Evolutionary conservation across 2,113 vertebrate species (phyloP), one percentile per base, ranked within the genome.

Genomic region (Sisor rabdophorus): DNA sequence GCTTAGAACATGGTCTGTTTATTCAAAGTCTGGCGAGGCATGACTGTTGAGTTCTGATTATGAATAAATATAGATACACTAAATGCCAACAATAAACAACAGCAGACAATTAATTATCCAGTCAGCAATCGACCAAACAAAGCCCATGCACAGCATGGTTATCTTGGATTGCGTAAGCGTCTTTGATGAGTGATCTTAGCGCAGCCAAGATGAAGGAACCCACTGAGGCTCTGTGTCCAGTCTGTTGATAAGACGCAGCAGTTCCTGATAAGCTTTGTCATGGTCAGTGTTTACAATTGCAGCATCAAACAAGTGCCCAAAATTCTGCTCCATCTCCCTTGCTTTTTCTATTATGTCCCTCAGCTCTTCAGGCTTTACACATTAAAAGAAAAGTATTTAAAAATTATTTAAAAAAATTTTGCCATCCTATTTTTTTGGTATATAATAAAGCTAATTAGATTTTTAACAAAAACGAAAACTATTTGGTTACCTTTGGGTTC

Each of bases 151-250:
- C 63, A 70, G 59, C 47, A 50, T 71, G 48, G 20, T 71, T 54
- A 47, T 73, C 10, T 55, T 30, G 36, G 56, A 36, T 68, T 24
- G 75, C 60, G 72, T 58, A 47, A 26, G 28, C 59, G 54, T 61
- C 13, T 22, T 36, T 61, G 72, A 54, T 17, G 19, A 72, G 24
- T 24, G 7, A 9, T 64, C 28, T 90, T 85, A 93, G 85, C 95
- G 94, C 71, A 99, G 89, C 97, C 97, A 99, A 61, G 95, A 95
- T 59, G 93, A 95, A 24, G 97, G 96, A 59, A 98, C 97, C 96
- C 97, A 99, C 91, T 99, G 97, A 28, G 97, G 97, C 80, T 98
- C 97, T 22, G 96, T 99, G 88, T 99, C 97, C 69, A 98, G 94
- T 89, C 96, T 99, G 89, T 99, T 97, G 89, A 99, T 97, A 87